Base-by-base conservation (phyloP, 2,888 invertebrate genomes). In the Sicus ferrugineus region DNA sequence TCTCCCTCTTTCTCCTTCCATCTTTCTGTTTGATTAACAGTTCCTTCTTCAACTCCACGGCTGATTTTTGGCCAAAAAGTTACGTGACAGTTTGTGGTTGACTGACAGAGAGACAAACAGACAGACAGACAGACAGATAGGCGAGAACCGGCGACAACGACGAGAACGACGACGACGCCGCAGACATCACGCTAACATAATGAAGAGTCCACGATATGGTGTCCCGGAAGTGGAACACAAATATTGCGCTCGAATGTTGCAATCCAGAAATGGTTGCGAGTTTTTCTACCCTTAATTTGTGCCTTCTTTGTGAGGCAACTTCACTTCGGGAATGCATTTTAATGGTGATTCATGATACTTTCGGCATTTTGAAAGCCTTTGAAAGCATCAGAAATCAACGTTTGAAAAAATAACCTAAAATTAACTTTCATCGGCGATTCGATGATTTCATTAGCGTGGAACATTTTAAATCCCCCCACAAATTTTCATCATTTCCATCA, bases 161-260 rank as follows among this genome's bases (percentile, higher is more conserved):
- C 9, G n/a, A n/a, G 3, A 46, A 3, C 14, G 46, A 9, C 14
- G 19, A 46, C 63, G 46, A n/a, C n/a, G n/a, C n/a, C n/a, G n/a
- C n/a, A n/a, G 61, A 63, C 68, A 70, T 56, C 50, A 63, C 67
- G 67, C 63, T 65, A 71, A 65, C 66, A 69, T 71, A 73, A 73
- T 72, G 71, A 71, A 72, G 71, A 71, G 71, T 70, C 69, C 65
- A 70, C 72, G 64, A 54, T 28, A n/a, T n/a, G n/a, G 56, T 54
- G 38, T n/a, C 52, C n/a, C 54, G 54, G 65, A 66, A 42, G 42
- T 54, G 26, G 26, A 54, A 23, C 38, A 54, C n/a, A 54, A 38
- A 56, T 54, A 42, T 34, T 63, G 50, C 63, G 31, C 19, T 62
- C 64, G 70, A 73, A 71, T 73, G 72, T 73, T 72, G 72, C 72